phyloP scores from a whole-genome alignment of 1,140 invertebrate genomes.

The Eubasilissa regina region DNA sequence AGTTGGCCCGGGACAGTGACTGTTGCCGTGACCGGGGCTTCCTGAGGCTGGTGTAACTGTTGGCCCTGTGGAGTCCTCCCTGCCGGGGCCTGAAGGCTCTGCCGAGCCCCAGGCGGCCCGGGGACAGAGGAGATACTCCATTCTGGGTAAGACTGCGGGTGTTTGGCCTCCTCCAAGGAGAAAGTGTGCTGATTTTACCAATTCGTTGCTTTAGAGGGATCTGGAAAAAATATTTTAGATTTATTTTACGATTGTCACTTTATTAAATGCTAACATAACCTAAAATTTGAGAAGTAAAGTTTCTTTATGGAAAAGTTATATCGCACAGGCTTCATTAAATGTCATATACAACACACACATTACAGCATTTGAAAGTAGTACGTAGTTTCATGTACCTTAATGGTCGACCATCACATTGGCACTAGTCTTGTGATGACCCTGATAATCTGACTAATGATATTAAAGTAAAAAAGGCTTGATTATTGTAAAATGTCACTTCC shows the following conservation, averaged over 20 bases:
- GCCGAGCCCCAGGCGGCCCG: slow-evolving; percentile 10
- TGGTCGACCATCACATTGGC: too few species aligned
- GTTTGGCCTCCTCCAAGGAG: neutral
- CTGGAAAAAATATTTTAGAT: slow-evolving; percentile 14
- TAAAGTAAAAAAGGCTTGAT: too few species aligned
- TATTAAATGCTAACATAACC: neutral
- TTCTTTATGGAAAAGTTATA: too few species aligned
- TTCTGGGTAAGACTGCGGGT: slow-evolving; percentile 9
- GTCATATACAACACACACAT: too few species aligned
- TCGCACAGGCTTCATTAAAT: too few species aligned
- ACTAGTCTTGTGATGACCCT: too few species aligned
- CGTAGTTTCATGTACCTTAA: too few species aligned
- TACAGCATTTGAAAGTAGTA: too few species aligned
- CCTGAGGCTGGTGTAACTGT: slow-evolving; percentile 23
- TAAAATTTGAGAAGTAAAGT: too few species aligned
- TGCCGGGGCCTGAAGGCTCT: neutral
- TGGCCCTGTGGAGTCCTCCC: neutral
- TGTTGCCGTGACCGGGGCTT: neutral
- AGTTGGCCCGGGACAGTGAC: slow-evolving; percentile 22
- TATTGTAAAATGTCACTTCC: too few species aligned
- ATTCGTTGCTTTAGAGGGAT: slow-evolving; percentile 42
- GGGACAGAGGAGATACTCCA: neutral
- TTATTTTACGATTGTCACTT: neutral
- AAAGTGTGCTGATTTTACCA: slow-evolving; percentile 25
- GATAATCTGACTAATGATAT: too few species aligned